Evolutionary conservation across 2,888 invertebrate species (phyloP).

Genomic region (Andrena flavipes): DNA sequence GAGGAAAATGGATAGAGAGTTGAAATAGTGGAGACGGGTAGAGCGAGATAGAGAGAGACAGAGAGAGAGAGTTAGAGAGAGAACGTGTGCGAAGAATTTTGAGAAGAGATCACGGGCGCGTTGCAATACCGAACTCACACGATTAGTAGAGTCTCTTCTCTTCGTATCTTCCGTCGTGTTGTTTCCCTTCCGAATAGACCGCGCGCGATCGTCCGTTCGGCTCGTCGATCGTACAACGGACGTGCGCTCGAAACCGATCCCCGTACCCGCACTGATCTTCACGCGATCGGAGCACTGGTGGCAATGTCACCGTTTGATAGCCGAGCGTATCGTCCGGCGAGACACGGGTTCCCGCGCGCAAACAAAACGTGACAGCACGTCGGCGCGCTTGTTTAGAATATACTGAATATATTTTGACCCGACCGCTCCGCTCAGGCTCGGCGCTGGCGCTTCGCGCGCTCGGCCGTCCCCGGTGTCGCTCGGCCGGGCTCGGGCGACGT

Average conservation of each 20-base stretch:
- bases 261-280: constrained; percentile 26
- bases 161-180: constrained; percentile 49
- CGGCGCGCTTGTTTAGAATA: constrained; percentile 80
- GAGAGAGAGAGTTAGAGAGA: constrained; percentile 5
- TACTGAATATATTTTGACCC: constrained; percentile 79
- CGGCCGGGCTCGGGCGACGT: constrained; percentile 44
- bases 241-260: not conserved
- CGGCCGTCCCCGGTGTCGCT: constrained; percentile 60
- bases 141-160: constrained; percentile 36
- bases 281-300: constrained; percentile 39
- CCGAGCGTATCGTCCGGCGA: constrained; percentile 48
- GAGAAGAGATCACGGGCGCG: constrained; percentile 42
- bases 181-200: constrained; percentile 47
- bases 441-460: constrained; percentile 66
- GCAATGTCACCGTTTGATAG: constrained; percentile 46
- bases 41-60: constrained; percentile 17
- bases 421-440: constrained; percentile 65
- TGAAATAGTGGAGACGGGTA: constrained; percentile 40
- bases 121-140: constrained; percentile 60
- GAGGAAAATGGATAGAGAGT: constrained; percentile 43
- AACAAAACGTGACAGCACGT: constrained; percentile 75
- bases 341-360: constrained; percentile 64
- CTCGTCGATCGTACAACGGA: constrained; percentile 1
- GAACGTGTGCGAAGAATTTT: constrained; percentile 1
- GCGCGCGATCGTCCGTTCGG: constrained; percentile 29